A percentile compares a stretch with the other conserved stretches of the same genome.
Conservation (phyloP, 2,888 invertebrate genomes). For the Diaprepes abbreviatus region DNA sequence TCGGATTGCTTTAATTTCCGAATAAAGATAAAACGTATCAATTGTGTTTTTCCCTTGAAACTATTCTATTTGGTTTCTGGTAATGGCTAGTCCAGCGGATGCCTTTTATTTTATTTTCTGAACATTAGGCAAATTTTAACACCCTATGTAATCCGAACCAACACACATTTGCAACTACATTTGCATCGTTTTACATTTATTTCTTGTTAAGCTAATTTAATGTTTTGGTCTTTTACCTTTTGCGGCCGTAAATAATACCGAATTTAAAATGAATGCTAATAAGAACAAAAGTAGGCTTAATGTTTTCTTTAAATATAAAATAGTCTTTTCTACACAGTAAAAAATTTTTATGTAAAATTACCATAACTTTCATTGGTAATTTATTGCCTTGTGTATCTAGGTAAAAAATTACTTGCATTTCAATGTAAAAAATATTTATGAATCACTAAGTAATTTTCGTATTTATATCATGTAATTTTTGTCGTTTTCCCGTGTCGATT, state of each 20-base stretch:
- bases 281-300: not conserved
- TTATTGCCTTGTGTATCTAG: too few relatives aligned
- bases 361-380: too few relatives aligned
- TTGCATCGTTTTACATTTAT: constrained; percentile 47
- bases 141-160: constrained; percentile 40
- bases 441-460: too few relatives aligned
- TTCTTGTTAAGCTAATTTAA: constrained; percentile 44
- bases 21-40: constrained; percentile 22
- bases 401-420: too few relatives aligned
- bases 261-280: not conserved
- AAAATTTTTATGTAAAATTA: too few relatives aligned
- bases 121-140: constrained; percentile 46
- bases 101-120: constrained; percentile 31
- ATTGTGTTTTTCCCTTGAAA: constrained; percentile 18
- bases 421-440: too few relatives aligned
- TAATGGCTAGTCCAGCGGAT: not conserved
- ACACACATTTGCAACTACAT: constrained; percentile 38
- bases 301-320: too few relatives aligned
- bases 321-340: too few relatives aligned
- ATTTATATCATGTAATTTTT: too few relatives aligned
- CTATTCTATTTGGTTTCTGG: not conserved
- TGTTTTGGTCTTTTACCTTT: constrained; percentile 32
- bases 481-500: too few relatives aligned
- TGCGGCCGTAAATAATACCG: not conserved
- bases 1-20: constrained; percentile 22